These are phyloP conservation scores for Zaprionus bogoriensis DNA, from an alignment of 2,888 invertebrate species.

Conservation along the genomic window DNA sequence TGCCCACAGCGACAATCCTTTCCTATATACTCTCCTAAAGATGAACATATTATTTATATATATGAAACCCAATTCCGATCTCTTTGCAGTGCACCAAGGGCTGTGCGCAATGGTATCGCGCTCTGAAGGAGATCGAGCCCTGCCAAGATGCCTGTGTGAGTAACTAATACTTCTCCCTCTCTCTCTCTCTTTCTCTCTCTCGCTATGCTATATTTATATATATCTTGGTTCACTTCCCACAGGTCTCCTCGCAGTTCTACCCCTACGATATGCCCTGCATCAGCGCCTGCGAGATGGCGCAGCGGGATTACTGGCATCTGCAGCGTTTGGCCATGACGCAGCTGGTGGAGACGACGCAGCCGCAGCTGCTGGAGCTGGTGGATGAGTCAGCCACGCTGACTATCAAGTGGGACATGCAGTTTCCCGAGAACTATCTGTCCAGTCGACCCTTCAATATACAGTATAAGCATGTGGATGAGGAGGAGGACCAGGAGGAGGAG, in stretches of 20 bases:
- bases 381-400: slow-evolving; percentile 46
- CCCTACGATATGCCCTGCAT: slow-evolving; percentile 80
- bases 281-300: slow-evolving; percentile 78
- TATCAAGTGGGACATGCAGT: slow-evolving; percentile 72
- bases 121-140: slow-evolving; percentile 86
- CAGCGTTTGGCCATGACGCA: slow-evolving; percentile 63
- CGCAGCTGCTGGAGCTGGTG: slow-evolving; percentile 44
- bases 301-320: slow-evolving; percentile 74
- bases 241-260: slow-evolving; percentile 71
- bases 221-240: too few species aligned
- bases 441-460: slow-evolving; percentile 78
- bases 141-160: slow-evolving; percentile 93
- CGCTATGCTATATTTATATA: neutral
- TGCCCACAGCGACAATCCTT: too few species aligned
- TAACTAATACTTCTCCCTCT: slow-evolving; percentile 66
- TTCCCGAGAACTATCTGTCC: slow-evolving; percentile 71
- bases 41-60: neutral
- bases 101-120: slow-evolving; percentile 90
- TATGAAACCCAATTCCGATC: neutral
- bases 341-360: slow-evolving; percentile 55
- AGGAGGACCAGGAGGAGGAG: slow-evolving; percentile 84
- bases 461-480: slow-evolving; percentile 84
- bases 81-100: slow-evolving; percentile 88
- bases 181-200: too few species aligned
- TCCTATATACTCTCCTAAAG: too few species aligned